A percentile compares a stretch with the other conserved stretches of the same genome.
phyloP scores from a whole-genome alignment of 2,797 vertebrate genomes.

The Acipenser transmontanus region DNA sequence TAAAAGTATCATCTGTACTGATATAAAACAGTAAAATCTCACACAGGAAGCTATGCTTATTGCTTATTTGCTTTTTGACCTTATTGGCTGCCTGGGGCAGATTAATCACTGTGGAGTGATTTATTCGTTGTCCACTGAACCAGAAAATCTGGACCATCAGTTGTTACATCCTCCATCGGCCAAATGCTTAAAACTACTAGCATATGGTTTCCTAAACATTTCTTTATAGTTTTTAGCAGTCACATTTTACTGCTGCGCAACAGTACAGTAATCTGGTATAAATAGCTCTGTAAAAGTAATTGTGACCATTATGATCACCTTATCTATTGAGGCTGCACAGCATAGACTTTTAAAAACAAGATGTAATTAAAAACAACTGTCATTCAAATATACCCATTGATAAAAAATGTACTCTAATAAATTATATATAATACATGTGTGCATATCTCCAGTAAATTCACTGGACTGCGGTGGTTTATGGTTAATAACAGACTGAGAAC shows the following conservation, averaged over 20 bases:
- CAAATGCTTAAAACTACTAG: conserved; percentile 60
- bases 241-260: conserved; percentile 13
- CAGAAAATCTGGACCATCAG: conserved; percentile 75
- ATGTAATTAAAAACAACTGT: too few relatives aligned
- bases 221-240: conserved; percentile 23
- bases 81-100: conserved; percentile 57
- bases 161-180: conserved; percentile 53
- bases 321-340: neutral
- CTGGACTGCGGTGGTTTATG: too few relatives aligned
- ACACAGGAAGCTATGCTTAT: conserved; percentile 70
- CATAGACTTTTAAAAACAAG: neutral
- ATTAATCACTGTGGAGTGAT: conserved; percentile 67
- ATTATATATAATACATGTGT: too few relatives aligned
- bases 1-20: conserved; percentile 64
- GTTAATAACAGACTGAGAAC: too few relatives aligned
- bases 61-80: conserved; percentile 73
- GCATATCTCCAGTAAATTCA: too few relatives aligned
- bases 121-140: conserved; percentile 72
- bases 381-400: too few relatives aligned
- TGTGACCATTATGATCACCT: conserved; percentile 17
- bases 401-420: too few relatives aligned
- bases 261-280: conserved; percentile 7
- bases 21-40: conserved; percentile 65
- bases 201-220: conserved; percentile 42
- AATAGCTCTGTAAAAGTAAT: conserved; percentile 18